Evolutionary conservation across 1,140 invertebrate genomes (phyloP), one percentile per base, ranked within the genome.

Genomic region (Scylla paramamosain): DNA sequence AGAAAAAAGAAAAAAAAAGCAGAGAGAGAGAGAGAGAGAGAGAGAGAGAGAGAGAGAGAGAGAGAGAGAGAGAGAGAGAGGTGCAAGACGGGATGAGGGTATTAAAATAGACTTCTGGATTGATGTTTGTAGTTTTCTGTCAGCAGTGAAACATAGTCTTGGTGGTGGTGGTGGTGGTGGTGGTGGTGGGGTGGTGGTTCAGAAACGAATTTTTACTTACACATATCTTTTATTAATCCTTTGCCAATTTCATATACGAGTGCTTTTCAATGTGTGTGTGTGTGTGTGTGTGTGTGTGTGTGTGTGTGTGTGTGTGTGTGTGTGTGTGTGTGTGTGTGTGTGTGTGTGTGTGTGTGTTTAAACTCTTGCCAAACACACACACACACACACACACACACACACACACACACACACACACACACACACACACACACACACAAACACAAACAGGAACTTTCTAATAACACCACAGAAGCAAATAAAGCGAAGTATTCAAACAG

Each of bases 241-340:
- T 77, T 20, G 67, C 25, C 0, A 77, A 77, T 77, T n/a, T 77
- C 1, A 77, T 2, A 77, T n/a, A n/a, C 67, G 67, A 77, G 6
- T 77, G 25, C 67, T n/a, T 77, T 77, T 20, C 67, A 77, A 77
- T 77, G 67, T n/a, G 67, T 77, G 67, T n/a, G 67, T 77, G 67
- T 77, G 16, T 25, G 67, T 77, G 67, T 77, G 67, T 77, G 67
- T 77, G 67, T 77, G 67, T 77, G 67, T 77, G 16, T 25, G 67
- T 77, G 67, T 77, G 67, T 77, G 67, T 77, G 67, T 77, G 67
- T 77, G 67, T 77, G 67, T 77, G 67, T 77, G 67, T 77, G 67
- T 77, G 52, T 59, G 52, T 59, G 52, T 59, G 52, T 59, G 52
- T 59, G 10, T 59, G 10, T 59, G 10, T 59, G 10, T 59, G 52